phyloP scores from a whole-genome alignment of 35 echinoderm and acorn worm genomes.

The Acanthaster planci region DNA sequence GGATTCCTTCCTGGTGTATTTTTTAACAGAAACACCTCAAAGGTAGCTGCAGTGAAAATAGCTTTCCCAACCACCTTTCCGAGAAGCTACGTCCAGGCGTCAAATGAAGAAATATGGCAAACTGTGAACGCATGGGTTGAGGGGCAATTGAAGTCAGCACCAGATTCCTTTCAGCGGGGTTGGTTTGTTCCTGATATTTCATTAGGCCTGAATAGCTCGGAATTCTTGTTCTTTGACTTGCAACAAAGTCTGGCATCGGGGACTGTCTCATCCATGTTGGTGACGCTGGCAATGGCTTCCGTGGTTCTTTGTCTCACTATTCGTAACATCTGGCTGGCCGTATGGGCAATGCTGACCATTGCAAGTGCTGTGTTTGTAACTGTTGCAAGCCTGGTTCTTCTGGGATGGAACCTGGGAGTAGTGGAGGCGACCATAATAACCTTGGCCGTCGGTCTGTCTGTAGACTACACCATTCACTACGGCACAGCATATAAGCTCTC shows the following conservation, averaged over 20 bases:
- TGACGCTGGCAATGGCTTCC: conserved; percentile 51
- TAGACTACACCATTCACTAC: conserved; percentile 87
- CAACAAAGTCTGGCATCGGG: conserved; percentile 41
- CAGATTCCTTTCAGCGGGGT: conserved; percentile 53
- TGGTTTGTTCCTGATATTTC: conserved; percentile 58
- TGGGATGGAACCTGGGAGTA: conserved; percentile 83
- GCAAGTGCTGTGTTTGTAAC: conserved; percentile 48
- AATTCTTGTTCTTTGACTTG: conserved; percentile 68
- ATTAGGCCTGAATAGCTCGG: neutral
- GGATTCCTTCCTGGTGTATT: conserved; percentile 37
- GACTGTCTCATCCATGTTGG: conserved; percentile 22
- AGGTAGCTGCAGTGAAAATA: conserved; percentile 48
- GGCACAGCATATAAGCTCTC: conserved; percentile 78
- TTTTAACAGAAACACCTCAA: conserved; percentile 45
- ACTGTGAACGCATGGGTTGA: conserved; percentile 41
- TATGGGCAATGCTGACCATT: conserved; percentile 60
- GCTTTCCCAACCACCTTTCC: conserved; percentile 37
- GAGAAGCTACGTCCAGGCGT: conserved; percentile 10
- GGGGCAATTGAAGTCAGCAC: conserved; percentile 49
- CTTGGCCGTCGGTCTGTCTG: conserved; percentile 72
- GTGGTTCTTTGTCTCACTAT: conserved; percentile 59
- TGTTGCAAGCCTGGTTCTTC: conserved; percentile 55
- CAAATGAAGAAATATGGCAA: conserved; percentile 59
- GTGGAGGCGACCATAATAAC: conserved; percentile 70
- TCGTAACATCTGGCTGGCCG: conserved; percentile 53